Conservation (phyloP, 2,888 invertebrate genomes). For the Taphrorychus bicolor region DNA sequence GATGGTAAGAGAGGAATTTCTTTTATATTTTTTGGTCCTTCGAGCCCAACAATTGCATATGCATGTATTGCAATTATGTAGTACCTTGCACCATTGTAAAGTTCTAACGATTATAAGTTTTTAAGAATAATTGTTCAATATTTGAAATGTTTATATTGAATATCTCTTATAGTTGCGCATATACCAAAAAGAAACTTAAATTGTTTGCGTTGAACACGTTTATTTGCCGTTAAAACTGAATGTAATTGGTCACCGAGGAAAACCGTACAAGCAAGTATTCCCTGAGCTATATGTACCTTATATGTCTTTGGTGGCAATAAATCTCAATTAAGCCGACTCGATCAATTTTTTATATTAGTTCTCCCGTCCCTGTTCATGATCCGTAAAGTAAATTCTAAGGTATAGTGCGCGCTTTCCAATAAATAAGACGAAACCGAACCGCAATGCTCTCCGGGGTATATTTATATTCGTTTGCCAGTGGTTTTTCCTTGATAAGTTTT, state of each 20-base stretch:
- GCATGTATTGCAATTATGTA: too few relatives aligned
- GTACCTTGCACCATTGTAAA: too few relatives aligned
- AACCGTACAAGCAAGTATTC: too few relatives aligned
- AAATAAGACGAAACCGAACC: constrained; percentile 3
- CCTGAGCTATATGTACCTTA: background rate
- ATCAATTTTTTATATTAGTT: background rate
- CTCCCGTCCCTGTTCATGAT: background rate
- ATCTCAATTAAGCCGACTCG: background rate
- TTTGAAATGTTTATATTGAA: too few relatives aligned
- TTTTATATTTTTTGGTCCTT: too few relatives aligned
- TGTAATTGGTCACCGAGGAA: background rate
- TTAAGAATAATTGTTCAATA: too few relatives aligned
- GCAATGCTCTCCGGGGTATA: background rate
- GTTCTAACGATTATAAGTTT: too few relatives aligned
- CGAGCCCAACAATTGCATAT: too few relatives aligned
- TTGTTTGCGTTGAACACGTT: too few relatives aligned
- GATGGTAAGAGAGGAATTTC: too few relatives aligned
- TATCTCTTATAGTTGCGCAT: too few relatives aligned
- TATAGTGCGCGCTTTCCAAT: background rate
- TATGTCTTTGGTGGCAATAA: background rate
- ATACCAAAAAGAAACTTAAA: too few relatives aligned
- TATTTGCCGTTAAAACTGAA: background rate
- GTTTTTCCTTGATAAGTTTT: constrained; percentile 1
- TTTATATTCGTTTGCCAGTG: constrained; percentile 4
- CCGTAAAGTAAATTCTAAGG: background rate